phyloP scores from a whole-genome alignment of 2,113 vertebrate genomes.

The Heterocephalus glaber region DNA sequence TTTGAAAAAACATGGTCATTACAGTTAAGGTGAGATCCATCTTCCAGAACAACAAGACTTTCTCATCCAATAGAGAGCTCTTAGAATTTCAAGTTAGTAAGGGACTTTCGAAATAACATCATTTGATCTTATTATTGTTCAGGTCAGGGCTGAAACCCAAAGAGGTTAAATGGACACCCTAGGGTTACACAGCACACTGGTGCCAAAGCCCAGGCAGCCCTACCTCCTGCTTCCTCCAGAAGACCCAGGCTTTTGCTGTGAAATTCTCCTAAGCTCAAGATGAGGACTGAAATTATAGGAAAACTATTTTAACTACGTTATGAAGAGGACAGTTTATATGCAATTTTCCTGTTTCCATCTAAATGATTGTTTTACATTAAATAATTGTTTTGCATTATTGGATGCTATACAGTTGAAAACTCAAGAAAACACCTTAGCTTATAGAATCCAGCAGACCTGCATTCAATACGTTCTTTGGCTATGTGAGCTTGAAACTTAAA shows the following conservation, averaged over 20 bases:
- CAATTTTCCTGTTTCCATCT: constrained; percentile 3
- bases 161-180: not conserved
- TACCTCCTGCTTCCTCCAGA: not conserved
- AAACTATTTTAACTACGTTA: not conserved
- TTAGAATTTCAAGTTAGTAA: constrained; percentile 10
- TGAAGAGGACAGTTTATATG: not conserved
- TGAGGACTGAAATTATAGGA: not conserved
- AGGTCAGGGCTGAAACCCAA: not conserved
- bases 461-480: not conserved
- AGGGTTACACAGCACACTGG: not conserved
- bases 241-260: not conserved
- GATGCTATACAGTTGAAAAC: not conserved
- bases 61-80: not conserved
- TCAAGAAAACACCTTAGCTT: not conserved
- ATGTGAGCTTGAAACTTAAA: not conserved
- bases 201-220: not conserved
- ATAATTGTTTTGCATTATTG: not conserved
- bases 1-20: constrained; percentile 2
- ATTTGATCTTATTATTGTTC: not conserved
- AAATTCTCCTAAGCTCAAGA: not conserved
- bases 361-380: not conserved
- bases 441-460: not conserved
- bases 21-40: not conserved
- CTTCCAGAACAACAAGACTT: not conserved
- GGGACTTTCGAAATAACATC: not conserved